Conservation (phyloP, 2,797 vertebrate genomes). For the Poeciliopsis paucimaculata region DNA sequence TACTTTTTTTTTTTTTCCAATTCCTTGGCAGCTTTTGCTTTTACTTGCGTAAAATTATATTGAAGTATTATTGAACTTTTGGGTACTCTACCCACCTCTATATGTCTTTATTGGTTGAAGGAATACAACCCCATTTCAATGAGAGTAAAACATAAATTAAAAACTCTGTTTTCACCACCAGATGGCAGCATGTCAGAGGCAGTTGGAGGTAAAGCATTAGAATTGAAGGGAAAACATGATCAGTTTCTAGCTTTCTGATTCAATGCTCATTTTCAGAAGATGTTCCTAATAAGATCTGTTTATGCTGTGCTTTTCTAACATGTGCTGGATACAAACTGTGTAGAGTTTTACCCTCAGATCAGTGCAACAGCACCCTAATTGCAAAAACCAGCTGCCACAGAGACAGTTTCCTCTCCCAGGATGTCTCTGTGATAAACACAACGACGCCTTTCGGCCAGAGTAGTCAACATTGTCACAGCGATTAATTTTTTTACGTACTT, state of each 20-base stretch:
- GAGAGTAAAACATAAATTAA: background rate
- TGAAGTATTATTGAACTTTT: background rate
- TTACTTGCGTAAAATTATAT: background rate
- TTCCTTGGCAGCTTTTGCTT: background rate
- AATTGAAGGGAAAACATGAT: background rate
- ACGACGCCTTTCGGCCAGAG: background rate
- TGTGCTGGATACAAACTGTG: background rate
- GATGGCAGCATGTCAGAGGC: slow-evolving; percentile 16
- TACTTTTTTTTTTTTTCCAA: background rate
- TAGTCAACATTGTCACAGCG: background rate
- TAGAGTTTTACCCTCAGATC: background rate
- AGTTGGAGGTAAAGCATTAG: background rate
- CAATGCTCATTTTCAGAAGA: background rate
- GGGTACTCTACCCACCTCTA: background rate
- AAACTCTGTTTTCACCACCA: slow-evolving; percentile 11
- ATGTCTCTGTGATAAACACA: background rate
- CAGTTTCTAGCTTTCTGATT: background rate
- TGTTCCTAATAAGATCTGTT: background rate
- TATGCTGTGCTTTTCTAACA: background rate
- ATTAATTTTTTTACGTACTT: background rate
- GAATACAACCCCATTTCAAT: background rate
- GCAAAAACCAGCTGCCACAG: background rate
- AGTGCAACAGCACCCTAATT: background rate
- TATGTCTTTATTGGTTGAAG: background rate
- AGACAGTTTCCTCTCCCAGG: background rate